phyloP scores from a whole-genome alignment of 2,888 invertebrate species.

The Cosmia trapezina region DNA sequence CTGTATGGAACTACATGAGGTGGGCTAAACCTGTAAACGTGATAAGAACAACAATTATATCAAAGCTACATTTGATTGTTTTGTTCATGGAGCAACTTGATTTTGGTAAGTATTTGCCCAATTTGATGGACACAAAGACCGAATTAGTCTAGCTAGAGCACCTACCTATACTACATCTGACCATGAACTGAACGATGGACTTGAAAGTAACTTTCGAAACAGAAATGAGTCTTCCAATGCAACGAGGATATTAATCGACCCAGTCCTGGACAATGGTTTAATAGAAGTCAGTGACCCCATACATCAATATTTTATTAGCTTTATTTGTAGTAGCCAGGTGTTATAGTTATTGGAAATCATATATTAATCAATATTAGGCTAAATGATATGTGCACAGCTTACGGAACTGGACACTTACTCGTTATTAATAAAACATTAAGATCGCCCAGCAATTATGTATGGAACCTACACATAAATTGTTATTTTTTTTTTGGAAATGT shows the following conservation, averaged over 20 bases:
- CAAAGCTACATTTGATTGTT: background rate
- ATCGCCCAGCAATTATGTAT: background rate
- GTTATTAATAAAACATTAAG: slow-evolving; percentile 40
- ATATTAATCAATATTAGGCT: slow-evolving; percentile 50
- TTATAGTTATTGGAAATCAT: slow-evolving; percentile 49
- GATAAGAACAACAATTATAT: slow-evolving; percentile 19
- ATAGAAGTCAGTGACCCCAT: slow-evolving; percentile 65
- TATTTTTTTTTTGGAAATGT: background rate
- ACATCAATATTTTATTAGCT: slow-evolving; percentile 60
- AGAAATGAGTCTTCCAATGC: background rate
- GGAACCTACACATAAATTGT: background rate
- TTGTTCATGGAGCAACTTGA: background rate
- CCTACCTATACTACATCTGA: no score
- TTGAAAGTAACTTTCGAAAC: background rate
- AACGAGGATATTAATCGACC: slow-evolving; percentile 16
- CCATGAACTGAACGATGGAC: background rate
- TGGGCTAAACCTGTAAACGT: slow-evolving; percentile 19
- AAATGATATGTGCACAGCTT: slow-evolving; percentile 45
- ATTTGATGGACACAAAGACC: no score
- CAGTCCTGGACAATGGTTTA: slow-evolving; percentile 14
- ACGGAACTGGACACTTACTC: background rate
- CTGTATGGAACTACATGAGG: slow-evolving; percentile 8
- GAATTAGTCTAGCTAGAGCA: no score
- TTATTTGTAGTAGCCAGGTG: slow-evolving; percentile 52
- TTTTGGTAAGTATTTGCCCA: background rate